Percentiles rank a stretch among this genome's conserved stretches.
These are phyloP conservation scores for Stichodactyla mertensii DNA, from an alignment of 64 coral and sea anemone genomes.

Conservation along the genomic window DNA sequence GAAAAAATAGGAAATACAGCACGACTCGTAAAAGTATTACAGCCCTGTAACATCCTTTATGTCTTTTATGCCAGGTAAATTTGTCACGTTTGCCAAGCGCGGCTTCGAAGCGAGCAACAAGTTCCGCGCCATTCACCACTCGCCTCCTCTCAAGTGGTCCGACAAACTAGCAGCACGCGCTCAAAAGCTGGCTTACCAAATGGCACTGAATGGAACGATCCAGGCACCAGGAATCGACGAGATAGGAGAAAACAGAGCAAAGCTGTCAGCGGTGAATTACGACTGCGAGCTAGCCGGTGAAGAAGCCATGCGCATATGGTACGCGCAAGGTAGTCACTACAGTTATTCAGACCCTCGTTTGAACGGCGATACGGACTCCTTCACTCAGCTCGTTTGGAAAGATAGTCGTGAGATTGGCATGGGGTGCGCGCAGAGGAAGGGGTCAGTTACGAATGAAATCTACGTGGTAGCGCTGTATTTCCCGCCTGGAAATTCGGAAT, in stretches of 20 bases:
- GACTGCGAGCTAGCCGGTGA: conserved; percentile 79
- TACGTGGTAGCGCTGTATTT: conserved; percentile 75
- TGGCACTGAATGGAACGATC: conserved; percentile 79
- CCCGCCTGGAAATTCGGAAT: conserved; percentile 69
- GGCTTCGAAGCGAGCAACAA: conserved; percentile 75
- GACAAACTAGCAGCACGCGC: conserved; percentile 74
- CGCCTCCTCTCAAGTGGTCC: conserved; percentile 74
- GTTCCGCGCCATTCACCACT: conserved; percentile 64
- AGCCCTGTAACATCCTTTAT: not conserved
- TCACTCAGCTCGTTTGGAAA: conserved; percentile 89
- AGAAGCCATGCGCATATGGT: conserved; percentile 79
- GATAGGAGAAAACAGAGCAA: conserved; percentile 81
- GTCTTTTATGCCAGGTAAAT: conserved; percentile 49
- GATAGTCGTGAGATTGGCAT: conserved; percentile 74
- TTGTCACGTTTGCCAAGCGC: conserved; percentile 73
- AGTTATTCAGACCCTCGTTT: conserved; percentile 74
- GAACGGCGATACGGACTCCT: conserved; percentile 82
- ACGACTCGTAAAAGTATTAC: no score
- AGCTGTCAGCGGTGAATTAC: conserved; percentile 71
- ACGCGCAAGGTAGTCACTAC: conserved; percentile 66
- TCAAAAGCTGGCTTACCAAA: conserved; percentile 85
- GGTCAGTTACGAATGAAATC: conserved; percentile 79
- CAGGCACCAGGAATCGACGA: conserved; percentile 57
- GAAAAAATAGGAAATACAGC: no score
- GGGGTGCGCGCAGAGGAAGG: conserved; percentile 90